Evolutionary conservation across 2,113 vertebrate genomes (phyloP).

Genomic region (Pardalotus punctatus): DNA sequence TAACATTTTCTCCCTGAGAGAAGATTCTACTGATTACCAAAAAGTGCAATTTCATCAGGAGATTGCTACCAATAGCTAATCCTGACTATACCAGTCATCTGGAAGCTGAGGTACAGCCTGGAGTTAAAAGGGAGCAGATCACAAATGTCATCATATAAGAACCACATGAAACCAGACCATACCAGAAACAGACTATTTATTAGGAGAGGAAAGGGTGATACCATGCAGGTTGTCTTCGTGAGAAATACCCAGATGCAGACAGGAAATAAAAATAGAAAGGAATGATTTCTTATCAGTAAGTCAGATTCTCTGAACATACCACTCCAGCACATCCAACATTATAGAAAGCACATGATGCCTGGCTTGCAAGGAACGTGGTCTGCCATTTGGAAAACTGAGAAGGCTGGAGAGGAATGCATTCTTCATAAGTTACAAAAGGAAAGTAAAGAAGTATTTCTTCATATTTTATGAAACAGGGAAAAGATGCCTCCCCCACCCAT

Average conservation of each 20-base stretch:
- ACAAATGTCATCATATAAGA: not conserved
- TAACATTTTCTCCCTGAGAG: not conserved
- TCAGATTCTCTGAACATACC: not conserved
- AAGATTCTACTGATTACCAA: not conserved
- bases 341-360: conserved; percentile 10
- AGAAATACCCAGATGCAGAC: not conserved
- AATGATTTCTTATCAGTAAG: conserved; percentile 47
- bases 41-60: not conserved
- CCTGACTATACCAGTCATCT: not conserved
- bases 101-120: not conserved
- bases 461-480: not conserved
- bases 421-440: not conserved
- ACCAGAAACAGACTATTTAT: not conserved
- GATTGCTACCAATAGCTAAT: not conserved
- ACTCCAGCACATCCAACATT: not conserved
- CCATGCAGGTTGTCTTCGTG: not conserved
- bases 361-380: conserved; percentile 12
- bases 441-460: not conserved
- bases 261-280: conserved; percentile 54
- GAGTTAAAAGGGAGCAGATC: not conserved
- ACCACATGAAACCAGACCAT: not conserved
- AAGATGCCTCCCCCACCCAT: not conserved
- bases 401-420: not conserved
- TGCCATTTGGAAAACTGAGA: not conserved
- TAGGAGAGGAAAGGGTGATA: not conserved